Base-by-base conservation (phyloP, 1,140 invertebrate species). In the Micrasema longulum region DNA sequence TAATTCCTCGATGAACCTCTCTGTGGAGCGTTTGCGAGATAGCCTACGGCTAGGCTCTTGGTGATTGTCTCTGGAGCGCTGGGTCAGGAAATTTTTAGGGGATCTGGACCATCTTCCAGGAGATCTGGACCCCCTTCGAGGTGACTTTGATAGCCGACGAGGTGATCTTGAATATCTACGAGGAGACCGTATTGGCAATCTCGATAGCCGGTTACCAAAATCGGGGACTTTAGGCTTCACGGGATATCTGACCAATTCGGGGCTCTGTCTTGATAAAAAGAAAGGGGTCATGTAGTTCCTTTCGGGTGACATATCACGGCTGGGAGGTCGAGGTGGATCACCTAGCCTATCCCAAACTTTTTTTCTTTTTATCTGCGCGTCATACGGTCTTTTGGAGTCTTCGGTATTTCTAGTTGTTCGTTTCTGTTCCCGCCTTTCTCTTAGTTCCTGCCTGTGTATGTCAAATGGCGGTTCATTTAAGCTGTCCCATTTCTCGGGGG, bases 1-100 rank as follows among this genome's bases (percentile, higher is more conserved):
- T 16, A 60, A 60, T 60, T 60, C 55, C 20, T 38, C 1, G 7
- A 60, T 2, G 4, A 60, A 60, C 20, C 55, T 38, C 18, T 60
- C 55, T 0, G 31, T 36, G 14, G 55, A 60, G 36, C 55, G 55
- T 20, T 22, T 18, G 20, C 55, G 55, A 3, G 55, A 60, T 16
- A 38, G 7, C 2, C 18, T 57, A 14, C 53, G 31, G 20, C 38
- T 38, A 2, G 48, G 48, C 18, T 52, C 20, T 22, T 23, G n/a
- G 9, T 14, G 43, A 1, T 2, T 16, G n/a, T 60, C 31, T 60
- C 55, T 41, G 9, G 52, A 48, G 10, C 18, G 45, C n/a, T 2
- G 14, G 2, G 11, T 3, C 11, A 2, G 41, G 41, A 43, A n/a
- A 43, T 20, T 48, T 14, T 4, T n/a, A 16, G 41, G 41, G 12